These are phyloP conservation scores for Perccottus glenii DNA, from an alignment of 2,113 vertebrate species.

Conservation along the genomic window DNA sequence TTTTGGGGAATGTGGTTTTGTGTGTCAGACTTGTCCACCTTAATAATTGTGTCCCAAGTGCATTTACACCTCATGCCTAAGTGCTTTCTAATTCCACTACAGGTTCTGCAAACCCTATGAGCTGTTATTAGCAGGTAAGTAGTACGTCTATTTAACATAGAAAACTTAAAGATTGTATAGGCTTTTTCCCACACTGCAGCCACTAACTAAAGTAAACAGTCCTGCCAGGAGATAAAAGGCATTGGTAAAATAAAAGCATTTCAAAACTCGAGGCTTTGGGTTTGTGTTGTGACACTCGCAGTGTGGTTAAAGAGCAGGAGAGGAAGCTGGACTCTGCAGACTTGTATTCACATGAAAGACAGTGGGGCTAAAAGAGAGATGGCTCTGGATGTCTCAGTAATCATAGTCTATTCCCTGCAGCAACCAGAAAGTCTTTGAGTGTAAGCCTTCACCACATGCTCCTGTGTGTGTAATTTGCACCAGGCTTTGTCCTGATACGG, in stretches of 20 bases:
- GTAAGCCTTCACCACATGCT: too few species aligned
- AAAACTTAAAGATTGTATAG: too few species aligned
- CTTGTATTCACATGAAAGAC: not conserved
- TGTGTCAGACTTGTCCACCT: not conserved
- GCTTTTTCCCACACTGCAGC: too few species aligned
- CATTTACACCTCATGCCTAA: slow-evolving; percentile 24
- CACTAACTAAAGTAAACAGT: not conserved
- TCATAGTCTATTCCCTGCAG: too few species aligned
- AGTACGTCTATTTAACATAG: too few species aligned
- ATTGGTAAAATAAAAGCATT: not conserved
- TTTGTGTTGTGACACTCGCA: slow-evolving; percentile 8
- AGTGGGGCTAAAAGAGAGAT: not conserved
- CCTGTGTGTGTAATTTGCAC: too few species aligned
- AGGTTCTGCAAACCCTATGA: not conserved
- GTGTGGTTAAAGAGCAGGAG: not conserved
- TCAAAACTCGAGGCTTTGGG: not conserved
- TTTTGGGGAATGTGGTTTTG: not conserved
- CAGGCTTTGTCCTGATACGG: too few species aligned
- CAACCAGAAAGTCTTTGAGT: too few species aligned
- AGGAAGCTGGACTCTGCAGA: not conserved
- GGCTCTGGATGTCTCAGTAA: too few species aligned
- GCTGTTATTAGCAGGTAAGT: not conserved
- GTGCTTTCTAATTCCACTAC: slow-evolving; percentile 11
- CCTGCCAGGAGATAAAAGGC: not conserved
- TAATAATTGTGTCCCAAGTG: slow-evolving; percentile 6